Base-by-base conservation (phyloP, 2,797 vertebrate species). In the Sardinella longiceps region DNA sequence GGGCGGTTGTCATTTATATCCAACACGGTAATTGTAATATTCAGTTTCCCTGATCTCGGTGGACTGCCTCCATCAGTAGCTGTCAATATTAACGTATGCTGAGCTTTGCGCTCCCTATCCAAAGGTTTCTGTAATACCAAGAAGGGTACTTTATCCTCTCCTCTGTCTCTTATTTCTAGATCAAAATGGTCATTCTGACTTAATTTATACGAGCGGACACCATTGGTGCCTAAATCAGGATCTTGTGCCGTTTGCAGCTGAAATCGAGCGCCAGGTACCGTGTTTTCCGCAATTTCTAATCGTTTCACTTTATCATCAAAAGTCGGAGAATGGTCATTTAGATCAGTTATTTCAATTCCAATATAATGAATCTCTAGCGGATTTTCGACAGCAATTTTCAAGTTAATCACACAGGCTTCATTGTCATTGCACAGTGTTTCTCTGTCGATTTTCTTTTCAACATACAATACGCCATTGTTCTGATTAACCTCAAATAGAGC, bases 331-430 rank as follows among this genome's bases (percentile, higher is more conserved):
- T 96, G 93, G 80, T 96, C 95, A 0, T 96, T 96, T 5, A 96
- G 88, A 56, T 96, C 96, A 15, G 88, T 83, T 48, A 96, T 91
- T 58, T 95, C 94, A 25, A 96, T 91, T 20, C 89, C 81, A 9
- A 96, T 91, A 1, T 95, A 93, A 84, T 95, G 94, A 0, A 96
- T 90, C 84, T 94, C 94, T 20, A 95, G 87, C 1, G 96, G 96
- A 6, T 94, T 90, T 84, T 96, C 95, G 48, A 95, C 88, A 30
- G 95, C 92, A 1, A 93, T 90, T 91, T 96, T 95, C 53, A 96
- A 30, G 20, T 94, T 94, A 12, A 96, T 90, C 37, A 91, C 83
- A 43, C 95, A 96, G 43, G 86, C 80, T 20, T 12, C 81, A 58
- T 56, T 92, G 58, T 84, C 81, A 37, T 91, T 92, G 86, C 95